phyloP scores from a whole-genome alignment of 2,113 vertebrate species.

The Accipiter cooperii region DNA sequence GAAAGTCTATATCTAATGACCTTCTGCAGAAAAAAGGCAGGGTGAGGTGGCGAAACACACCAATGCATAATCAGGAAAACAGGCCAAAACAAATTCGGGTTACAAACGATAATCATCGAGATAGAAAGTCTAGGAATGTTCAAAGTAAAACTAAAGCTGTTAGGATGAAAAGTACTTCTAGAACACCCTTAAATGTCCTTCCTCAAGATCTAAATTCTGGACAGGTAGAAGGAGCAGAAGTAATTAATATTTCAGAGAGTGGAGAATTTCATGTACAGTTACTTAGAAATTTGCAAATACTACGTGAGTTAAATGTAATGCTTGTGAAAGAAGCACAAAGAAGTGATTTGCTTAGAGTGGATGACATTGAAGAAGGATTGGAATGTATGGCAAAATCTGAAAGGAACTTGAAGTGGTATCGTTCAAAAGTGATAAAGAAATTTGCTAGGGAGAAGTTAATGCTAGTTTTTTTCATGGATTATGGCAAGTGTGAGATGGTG shows the following conservation, averaged over 20 bases:
- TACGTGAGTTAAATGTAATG: slow-evolving; percentile 43
- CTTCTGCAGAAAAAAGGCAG: slow-evolving; percentile 8
- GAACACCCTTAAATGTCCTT: neutral
- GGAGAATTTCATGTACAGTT: slow-evolving; percentile 73
- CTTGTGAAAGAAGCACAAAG: slow-evolving; percentile 49
- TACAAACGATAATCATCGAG: neutral
- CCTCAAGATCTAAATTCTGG: slow-evolving; percentile 45
- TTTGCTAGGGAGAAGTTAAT: slow-evolving; percentile 32
- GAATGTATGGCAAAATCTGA: slow-evolving; percentile 72
- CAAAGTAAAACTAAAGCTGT: neutral
- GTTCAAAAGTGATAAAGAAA: slow-evolving; percentile 65
- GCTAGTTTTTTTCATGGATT: slow-evolving; percentile 73
- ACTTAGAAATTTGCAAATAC: slow-evolving; percentile 22
- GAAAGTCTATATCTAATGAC: slow-evolving; percentile 30
- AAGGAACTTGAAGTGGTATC: slow-evolving; percentile 59
- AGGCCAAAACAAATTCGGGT: neutral
- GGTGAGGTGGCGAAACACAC: neutral
- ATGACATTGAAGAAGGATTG: slow-evolving; percentile 67
- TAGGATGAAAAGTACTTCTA: neutral
- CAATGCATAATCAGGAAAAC: neutral
- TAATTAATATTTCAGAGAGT: slow-evolving; percentile 64
- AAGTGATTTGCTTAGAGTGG: neutral
- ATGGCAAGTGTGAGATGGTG: slow-evolving; percentile 64
- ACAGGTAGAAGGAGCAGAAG: slow-evolving; percentile 63
- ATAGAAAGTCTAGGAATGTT: neutral